Evolutionary conservation across 2,888 invertebrate species (phyloP), one percentile per base, ranked within the genome.

Genomic region (Antheraea yamamai): DNA sequence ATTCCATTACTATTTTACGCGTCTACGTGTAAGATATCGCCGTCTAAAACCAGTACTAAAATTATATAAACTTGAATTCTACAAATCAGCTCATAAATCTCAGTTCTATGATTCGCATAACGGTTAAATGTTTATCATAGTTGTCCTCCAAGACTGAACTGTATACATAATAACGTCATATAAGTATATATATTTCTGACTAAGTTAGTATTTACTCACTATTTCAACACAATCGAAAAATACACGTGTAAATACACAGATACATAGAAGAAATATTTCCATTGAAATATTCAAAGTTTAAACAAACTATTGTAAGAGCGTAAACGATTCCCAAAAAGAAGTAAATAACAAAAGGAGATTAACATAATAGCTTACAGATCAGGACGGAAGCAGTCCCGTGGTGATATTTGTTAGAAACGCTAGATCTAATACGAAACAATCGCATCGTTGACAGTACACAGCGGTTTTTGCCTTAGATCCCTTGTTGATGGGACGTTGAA

Each of bases 361-460:
- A 75, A 75, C 74, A 72, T 72, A 71, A 71, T 75, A 75, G 72
- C 74, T 61, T 72, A 72, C 64, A 74, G 72, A 61, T 72, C 51
- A 68, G 51, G 51, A 74, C 70, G 70, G 70, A 39, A 70, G 70
- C 70, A 20, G 39, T 70, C 20, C n/a, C 10, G 39, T 70, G 20
- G n/a, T 39, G 70, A 70, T 70, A 39, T 39, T n/a, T n/a, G 39
- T 70, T 35, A 51, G 30, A 71, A 51, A 61, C 61, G 39, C 51
- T 39, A 75, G 72, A 30, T 2, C 39, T 47, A 75, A 75, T 51
- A 72, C 71, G 73, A 55, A 55, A 30, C 71, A 16, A 73, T 75
- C 68, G 72, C 66, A 71, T 73, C 73, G 74, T 76, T 76, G 73
- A 75, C 73, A 71, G 58, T 75, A 66, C 75, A 75, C 61, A 75